Evolutionary conservation across 1,140 invertebrate genomes (phyloP).

Genomic region (Drosophila leontia): DNA sequence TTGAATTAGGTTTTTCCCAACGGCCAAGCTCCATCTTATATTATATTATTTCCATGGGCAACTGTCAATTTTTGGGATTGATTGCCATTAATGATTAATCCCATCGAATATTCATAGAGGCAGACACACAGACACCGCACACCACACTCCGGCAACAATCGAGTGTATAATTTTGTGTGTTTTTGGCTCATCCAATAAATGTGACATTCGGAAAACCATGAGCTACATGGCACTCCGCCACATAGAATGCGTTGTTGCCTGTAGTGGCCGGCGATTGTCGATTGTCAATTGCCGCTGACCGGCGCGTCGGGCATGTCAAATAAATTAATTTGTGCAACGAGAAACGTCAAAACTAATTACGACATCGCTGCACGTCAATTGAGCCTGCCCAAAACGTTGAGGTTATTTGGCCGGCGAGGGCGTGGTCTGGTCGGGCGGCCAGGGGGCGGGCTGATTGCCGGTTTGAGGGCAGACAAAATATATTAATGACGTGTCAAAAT

Average conservation of each 20-base stretch:
- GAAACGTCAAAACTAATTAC: constrained; percentile 85
- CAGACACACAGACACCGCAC: not conserved
- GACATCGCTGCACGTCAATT: constrained; percentile 70
- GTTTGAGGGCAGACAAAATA: constrained; percentile 73
- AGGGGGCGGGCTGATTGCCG: constrained; percentile 1
- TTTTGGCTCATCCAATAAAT: constrained; percentile 70
- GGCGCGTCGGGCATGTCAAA: constrained; percentile 78
- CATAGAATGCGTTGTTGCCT: not conserved
- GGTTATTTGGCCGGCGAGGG: constrained; percentile 25
- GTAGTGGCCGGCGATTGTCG: constrained; percentile 47
- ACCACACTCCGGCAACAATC: not conserved
- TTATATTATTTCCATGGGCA: not conserved
- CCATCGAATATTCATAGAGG: constrained; percentile 25
- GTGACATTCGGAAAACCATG: constrained; percentile 70
- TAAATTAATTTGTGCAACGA: constrained; percentile 85
- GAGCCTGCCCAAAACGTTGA: constrained; percentile 44
- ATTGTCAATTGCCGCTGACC: constrained; percentile 70
- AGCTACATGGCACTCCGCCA: constrained; percentile 18
- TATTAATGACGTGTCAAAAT: constrained; percentile 85
- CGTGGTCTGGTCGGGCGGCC: constrained; percentile 1
- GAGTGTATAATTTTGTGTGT: constrained; percentile 25
- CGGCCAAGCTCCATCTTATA: not conserved
- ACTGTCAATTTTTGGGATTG: constrained; percentile 48
- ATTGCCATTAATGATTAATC: constrained; percentile 56
- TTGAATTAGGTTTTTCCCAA: constrained; percentile 2